Base-by-base conservation (phyloP, 2,888 invertebrate genomes). In the Petrolisthes cinctipes region DNA sequence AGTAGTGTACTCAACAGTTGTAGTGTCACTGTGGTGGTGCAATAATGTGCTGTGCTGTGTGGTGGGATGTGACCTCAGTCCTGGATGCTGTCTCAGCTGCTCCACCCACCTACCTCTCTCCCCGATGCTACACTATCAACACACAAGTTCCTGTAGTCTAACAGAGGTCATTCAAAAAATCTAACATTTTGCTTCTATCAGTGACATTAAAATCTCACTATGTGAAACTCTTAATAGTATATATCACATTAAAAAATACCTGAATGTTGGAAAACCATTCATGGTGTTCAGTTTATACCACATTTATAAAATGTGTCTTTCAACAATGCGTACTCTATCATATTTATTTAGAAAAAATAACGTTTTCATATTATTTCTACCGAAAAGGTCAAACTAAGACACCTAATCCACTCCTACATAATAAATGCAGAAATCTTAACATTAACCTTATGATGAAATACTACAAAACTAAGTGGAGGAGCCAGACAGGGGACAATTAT, bases 171-270 rank as follows among this genome's bases (percentile, higher is more conserved):
- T 86, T 86, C 80, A 88, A 84, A 86, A 85, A 88, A 61, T 75
- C 89, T 89, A 89, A 82, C 80, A 81, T 86, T 89, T 83, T 84
- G 81, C 89, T 89, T 84, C 86, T 84, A 82, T 79, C 78, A 82
- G 85, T 88, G 88, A 88, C 88, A 86, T 80, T 66, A 83, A 86
- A 84, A 86, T 89, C 83, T 89, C 86, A 89, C 86, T 89, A 89
- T 86, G 86, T 83, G 89, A 83, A 89, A 84, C 86, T 88, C 88
- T 89, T 89, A 89, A 89, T 86, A 89, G 86, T 89, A 89, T 82
- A 86, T 89, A 89, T 89, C 89, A 89, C 89, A 89, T 86, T 88
- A 89, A 89, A 89, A 89, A 89, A 89, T 89, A 89, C 89, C 89
- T 89, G 89, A 89, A 89, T 89, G 89, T 86, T 89, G 89, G 85